Conservation (phyloP, 2,113 vertebrate genomes). For the Pterophyllum scalare region DNA sequence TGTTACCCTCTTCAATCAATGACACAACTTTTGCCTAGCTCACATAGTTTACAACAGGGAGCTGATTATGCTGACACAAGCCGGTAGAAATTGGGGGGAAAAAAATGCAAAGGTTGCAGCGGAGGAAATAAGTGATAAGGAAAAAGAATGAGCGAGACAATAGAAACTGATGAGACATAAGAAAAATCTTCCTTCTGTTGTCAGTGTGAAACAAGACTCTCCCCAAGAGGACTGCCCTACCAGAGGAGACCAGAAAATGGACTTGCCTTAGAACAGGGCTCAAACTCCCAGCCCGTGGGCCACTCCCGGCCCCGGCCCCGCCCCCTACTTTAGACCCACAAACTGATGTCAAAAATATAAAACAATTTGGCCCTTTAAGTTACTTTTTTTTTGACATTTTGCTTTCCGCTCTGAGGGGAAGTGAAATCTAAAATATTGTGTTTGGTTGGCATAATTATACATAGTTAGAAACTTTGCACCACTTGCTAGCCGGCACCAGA, state of each 20-base stretch:
- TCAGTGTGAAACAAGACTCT: not conserved
- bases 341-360: not conserved
- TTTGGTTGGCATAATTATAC: too few relatives aligned
- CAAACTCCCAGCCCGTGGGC: too few relatives aligned
- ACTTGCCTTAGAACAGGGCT: not conserved
- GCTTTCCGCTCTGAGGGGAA: too few relatives aligned
- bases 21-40: not conserved
- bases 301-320: too few relatives aligned
- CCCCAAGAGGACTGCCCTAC: not conserved
- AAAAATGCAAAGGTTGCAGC: not conserved
- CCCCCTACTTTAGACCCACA: not conserved
- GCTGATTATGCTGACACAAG: not conserved
- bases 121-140: not conserved
- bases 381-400: too few relatives aligned
- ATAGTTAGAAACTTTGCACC: not conserved
- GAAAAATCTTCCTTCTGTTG: not conserved
- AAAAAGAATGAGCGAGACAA: not conserved
- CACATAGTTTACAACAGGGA: not conserved
- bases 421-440: too few relatives aligned
- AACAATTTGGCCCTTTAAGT: too few relatives aligned
- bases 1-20: not conserved
- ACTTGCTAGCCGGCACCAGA: not conserved
- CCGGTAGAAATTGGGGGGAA: fast-evolving
- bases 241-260: not conserved
- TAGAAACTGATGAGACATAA: not conserved